Evolutionary conservation across 2,888 invertebrate species (phyloP).

Genomic region (Amblyjoppa proteus): DNA sequence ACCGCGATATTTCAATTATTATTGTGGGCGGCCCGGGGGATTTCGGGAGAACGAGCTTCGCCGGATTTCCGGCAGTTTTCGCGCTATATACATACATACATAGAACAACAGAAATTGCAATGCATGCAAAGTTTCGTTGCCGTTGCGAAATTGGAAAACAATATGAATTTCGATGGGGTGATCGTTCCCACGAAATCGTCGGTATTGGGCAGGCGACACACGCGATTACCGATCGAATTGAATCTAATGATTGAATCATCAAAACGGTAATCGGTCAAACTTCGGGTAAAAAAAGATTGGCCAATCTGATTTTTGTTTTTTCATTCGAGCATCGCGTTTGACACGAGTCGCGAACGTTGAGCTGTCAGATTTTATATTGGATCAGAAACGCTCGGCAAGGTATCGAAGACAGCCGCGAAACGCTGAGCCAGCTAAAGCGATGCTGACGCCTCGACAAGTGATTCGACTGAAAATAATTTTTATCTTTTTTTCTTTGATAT

Average conservation of each 20-base stretch:
- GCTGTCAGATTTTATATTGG: conserved; percentile 2
- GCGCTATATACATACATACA: background rate
- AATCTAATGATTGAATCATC: background rate
- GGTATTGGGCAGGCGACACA: background rate
- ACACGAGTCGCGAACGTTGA: background rate
- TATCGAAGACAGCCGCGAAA: conserved; percentile 14
- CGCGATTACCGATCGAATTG: background rate
- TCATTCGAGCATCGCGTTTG: background rate
- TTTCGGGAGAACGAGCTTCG: conserved; percentile 15
- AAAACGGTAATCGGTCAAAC: background rate
- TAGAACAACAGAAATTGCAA: conserved; percentile 27
- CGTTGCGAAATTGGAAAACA: conserved; percentile 42
- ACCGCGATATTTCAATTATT: conserved; percentile 66
- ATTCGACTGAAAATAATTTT: conserved; percentile 27
- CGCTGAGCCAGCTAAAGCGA: conserved; percentile 30
- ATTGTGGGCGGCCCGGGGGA: conserved; percentile 1
- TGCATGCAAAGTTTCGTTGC: conserved; percentile 21
- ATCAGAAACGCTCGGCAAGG: background rate
- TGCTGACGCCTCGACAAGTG: conserved; percentile 21
- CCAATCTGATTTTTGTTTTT: background rate
- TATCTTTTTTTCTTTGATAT: background rate
- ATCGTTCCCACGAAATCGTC: background rate
- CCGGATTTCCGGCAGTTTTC: conserved; percentile 44
- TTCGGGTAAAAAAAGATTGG: background rate
- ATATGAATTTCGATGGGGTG: background rate